These are phyloP conservation scores for Nasonia oneida DNA, from an alignment of 2,888 invertebrate genomes.

Conservation along the genomic window DNA sequence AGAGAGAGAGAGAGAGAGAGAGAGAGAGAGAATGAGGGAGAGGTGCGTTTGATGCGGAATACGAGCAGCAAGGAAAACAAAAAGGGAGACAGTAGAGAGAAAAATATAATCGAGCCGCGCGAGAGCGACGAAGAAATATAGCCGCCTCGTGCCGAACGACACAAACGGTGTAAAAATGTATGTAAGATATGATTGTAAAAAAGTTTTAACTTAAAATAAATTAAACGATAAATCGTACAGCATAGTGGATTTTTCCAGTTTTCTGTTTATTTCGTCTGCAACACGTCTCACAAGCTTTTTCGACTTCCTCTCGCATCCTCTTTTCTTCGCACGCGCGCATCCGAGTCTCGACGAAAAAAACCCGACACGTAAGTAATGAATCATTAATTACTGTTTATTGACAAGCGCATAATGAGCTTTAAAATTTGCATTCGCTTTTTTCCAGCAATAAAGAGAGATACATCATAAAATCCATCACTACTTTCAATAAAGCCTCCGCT, in stretches of 20 bases:
- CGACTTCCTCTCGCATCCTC: neutral
- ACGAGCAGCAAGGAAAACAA: conserved; percentile 12
- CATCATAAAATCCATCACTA: neutral
- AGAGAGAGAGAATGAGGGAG: neutral
- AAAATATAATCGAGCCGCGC: conserved; percentile 20
- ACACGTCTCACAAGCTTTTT: neutral
- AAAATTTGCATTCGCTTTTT: neutral
- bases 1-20: conserved; percentile 7
- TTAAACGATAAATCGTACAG: conserved; percentile 78
- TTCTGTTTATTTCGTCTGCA: conserved; percentile 18
- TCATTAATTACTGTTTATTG: conserved; percentile 8
- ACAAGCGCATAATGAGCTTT: neutral
- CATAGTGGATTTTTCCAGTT: conserved; percentile 26
- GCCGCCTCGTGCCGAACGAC: conserved; percentile 47
- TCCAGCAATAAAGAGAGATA: neutral
- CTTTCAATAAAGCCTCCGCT: neutral
- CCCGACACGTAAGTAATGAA: neutral
- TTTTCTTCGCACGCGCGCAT: neutral
- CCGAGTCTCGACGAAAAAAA: neutral
- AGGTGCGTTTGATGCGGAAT: neutral
- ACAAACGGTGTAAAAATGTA: conserved; percentile 67
- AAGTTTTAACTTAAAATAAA: conserved; percentile 80
- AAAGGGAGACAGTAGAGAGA: neutral
- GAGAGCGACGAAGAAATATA: conserved; percentile 16
- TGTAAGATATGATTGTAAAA: conserved; percentile 79